Percentiles rank a stretch among this genome's conserved stretches.
Conservation (phyloP, 2,888 invertebrate species). For the Miltochrista miniata region DNA sequence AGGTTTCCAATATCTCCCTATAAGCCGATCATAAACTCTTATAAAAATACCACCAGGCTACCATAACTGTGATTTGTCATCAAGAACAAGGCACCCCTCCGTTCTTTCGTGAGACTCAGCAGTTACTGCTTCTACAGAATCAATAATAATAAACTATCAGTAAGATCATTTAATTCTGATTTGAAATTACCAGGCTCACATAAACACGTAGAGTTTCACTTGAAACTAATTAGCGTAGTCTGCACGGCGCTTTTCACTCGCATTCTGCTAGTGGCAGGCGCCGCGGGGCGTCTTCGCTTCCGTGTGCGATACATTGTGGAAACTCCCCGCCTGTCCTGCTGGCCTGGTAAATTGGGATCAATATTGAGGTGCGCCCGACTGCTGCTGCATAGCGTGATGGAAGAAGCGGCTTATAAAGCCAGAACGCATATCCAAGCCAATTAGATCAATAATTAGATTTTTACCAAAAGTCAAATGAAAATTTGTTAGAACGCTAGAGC, state of each 20-base stretch:
- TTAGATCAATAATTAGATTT: too few species aligned
- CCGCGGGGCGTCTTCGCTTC: constrained; percentile 57
- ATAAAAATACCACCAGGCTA: constrained; percentile 27
- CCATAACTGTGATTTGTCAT: constrained; percentile 15
- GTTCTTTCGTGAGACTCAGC: constrained; percentile 11
- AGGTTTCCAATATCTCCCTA: too few species aligned
- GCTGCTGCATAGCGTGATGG: constrained; percentile 38
- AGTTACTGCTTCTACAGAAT: constrained; percentile 15
- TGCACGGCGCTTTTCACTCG: constrained; percentile 39
- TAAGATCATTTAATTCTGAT: constrained; percentile 39
- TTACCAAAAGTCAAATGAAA: too few species aligned
- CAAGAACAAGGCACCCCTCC: neutral
- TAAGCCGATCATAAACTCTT: constrained; percentile 9
- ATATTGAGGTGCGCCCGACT: constrained; percentile 40
- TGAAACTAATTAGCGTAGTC: constrained; percentile 44
- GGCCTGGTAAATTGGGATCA: constrained; percentile 50
- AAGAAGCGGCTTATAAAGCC: constrained; percentile 14
- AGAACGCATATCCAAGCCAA: neutral
- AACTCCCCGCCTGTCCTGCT: constrained; percentile 47
- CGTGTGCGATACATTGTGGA: constrained; percentile 45
- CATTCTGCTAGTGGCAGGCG: constrained; percentile 58
- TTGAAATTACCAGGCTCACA: constrained; percentile 58
- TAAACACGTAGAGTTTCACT: constrained; percentile 63
- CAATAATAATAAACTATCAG: constrained; percentile 36
- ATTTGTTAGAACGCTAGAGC: too few species aligned